Percentiles rank a stretch among this genome's conserved stretches.
These are phyloP conservation scores for Lepus townsendii DNA, from an alignment of 2,797 vertebrate species.

Conservation along the genomic window DNA sequence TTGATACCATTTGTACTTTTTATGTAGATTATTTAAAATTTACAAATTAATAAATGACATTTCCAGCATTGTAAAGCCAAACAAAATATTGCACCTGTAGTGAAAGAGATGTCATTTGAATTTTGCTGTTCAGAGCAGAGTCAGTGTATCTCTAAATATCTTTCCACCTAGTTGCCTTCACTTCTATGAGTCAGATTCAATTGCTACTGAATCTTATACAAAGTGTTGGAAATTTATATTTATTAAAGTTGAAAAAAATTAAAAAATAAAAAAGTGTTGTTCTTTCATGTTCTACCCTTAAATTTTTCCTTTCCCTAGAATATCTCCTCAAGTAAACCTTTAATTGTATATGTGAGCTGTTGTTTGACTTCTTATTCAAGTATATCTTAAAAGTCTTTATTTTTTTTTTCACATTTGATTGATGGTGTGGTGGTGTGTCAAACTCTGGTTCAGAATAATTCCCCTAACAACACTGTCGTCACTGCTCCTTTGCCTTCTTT, in stretches of 20 bases:
- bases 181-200: neutral
- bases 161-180: neutral
- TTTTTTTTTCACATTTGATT: neutral
- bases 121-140: neutral
- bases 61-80: neutral
- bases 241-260: too few species aligned
- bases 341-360: neutral
- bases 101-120: neutral
- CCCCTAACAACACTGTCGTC: neutral
- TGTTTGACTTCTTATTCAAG: neutral
- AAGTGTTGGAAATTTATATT: too few species aligned
- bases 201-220: neutral
- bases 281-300: neutral
- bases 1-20: neutral
- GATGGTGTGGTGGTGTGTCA: neutral
- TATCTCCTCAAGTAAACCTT: neutral
- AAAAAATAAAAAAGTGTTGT: neutral
- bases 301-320: neutral
- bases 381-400: neutral
- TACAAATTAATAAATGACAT: neutral
- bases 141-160: neutral
- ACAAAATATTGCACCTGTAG: neutral
- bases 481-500: neutral
- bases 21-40: neutral
- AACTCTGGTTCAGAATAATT: conserved; percentile 5